Evolutionary conservation across 2,888 invertebrate genomes (phyloP), one percentile per base, ranked within the genome.

Genomic region (Meiosimyza platycephala): DNA sequence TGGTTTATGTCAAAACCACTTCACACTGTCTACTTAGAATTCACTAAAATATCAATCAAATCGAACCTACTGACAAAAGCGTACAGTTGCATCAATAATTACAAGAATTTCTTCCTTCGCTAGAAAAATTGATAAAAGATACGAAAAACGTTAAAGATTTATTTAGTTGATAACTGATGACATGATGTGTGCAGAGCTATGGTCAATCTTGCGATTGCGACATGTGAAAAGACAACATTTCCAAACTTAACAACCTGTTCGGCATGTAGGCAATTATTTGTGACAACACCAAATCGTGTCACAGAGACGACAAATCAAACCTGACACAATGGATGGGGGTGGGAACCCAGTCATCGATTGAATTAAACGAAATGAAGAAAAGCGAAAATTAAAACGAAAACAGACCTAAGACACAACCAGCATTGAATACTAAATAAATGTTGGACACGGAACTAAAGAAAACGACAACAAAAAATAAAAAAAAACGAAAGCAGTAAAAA

Each of bases 341-440:
- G 79, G 78, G 80, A 80, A 80, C 22, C 22, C 79, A 75, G 81
- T 81, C 78, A 81, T 82, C 84, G 83, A 84, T 83, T 83, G 82
- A 84, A 81, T 81, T 80, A 81, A 80, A 81, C 79, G 77, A 62
- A 62, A 47, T 15, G 74, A 71, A 62, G 16, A 67, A 54, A 60
- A 63, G 59, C 54, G 47, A 52, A 13, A 50, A 64, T 18, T 13
- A 64, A 69, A 6, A 62, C 52, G 40, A 59, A 18, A 70, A 40
- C 22, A 18, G 13, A 69, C 50, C 52, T 52, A 70, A 62, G 28
- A 70, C 70, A 70, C 70, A 47, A 54, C 28, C 52, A 62, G 60
- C 51, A 48, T 54, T 51, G 70, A 70, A 70, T 70, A 63, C 47
- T 70, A 70, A 70, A 54, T 16, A 54, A 54, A 57, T 54, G 55